Base-by-base conservation (phyloP, 1,140 invertebrate genomes). In the Papilio dardanus region DNA sequence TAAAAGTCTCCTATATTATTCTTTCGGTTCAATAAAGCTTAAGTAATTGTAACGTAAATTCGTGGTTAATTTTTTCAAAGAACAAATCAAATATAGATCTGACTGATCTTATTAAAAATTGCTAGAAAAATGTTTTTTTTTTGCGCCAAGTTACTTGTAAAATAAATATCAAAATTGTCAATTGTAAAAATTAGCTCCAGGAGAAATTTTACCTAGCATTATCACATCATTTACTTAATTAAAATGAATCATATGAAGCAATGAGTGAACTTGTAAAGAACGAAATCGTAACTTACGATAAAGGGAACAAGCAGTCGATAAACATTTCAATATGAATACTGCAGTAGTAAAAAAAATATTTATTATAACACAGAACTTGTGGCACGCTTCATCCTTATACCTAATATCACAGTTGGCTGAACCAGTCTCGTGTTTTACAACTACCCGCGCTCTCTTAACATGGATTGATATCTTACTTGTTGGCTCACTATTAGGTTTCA, bases 391-490 rank as follows among this genome's bases (percentile, higher is more conserved):
- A 68, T 37, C 77, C 77, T 90, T 91, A 90, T 71, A 79, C 81
- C 83, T 90, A 90, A 58, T 87, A 90, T 90, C 88, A 90, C 89
- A 89, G 88, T 68, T 68, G 50, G 19, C 7, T 76, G 58, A 76
- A 50, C 71, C 76, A 40, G 74, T 71, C 24, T 19, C 74, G 37
- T 62, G 46, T 74, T 37, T 24, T 62, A 40, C 37, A 66, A 62
- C 74, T 85, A 89, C 76, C 81, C 87, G 77, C 80, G 75, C 82
- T 84, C 85, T 83, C 66, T 74, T 75, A 88, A 86, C 81, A 86
- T 77, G 84, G 77, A 82, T 35, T 62, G 78, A 86, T 82, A 87
- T 88, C 92, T 93, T 94, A 94, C 92, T 93, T 94, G 92, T 79
- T 69, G 87, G 54, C 65, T 86, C 84, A 71, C 78, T 71, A 21